phyloP scores from a whole-genome alignment of 2,888 invertebrate genomes.

The Ormyrus pomaceus region DNA sequence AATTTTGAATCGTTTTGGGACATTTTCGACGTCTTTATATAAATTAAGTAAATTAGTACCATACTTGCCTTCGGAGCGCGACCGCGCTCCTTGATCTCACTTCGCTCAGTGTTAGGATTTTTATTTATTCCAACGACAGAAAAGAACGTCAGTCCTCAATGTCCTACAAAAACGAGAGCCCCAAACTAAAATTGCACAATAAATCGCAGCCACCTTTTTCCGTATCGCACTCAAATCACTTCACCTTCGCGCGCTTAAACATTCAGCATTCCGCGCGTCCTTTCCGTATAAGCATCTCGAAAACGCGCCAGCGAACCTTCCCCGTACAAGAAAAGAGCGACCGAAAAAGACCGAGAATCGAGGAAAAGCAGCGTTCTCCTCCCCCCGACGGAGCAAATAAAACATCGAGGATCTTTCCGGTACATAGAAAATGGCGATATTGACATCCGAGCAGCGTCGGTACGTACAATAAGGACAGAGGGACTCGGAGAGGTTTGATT shows the following conservation, averaged over 20 bases:
- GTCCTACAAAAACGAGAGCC: no score
- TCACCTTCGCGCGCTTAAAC: background rate
- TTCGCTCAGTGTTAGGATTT: no score
- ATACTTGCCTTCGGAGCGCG: no score
- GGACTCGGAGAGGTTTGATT: conserved; percentile 33
- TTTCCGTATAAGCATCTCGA: background rate
- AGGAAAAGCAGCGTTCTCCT: background rate
- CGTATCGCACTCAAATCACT: no score
- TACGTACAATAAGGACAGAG: background rate
- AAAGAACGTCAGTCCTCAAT: no score
- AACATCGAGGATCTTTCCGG: conserved; percentile 2
- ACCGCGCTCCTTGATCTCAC: no score
- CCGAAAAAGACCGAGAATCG: background rate
- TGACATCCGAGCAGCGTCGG: conserved; percentile 1
- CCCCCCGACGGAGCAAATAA: background rate
- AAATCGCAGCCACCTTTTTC: no score
- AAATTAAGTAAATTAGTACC: no score
- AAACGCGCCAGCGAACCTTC: background rate
- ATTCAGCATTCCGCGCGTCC: background rate
- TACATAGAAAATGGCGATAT: conserved; percentile 26
- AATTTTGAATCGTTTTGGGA: no score
- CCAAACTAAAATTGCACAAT: no score
- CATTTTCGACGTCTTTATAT: no score
- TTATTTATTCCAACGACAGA: no score
- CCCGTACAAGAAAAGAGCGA: background rate